A percentile compares a stretch with the other conserved stretches of the same genome.
Evolutionary conservation across 2,888 invertebrate species (phyloP).

Genomic region (Linnaemya vulpina): DNA sequence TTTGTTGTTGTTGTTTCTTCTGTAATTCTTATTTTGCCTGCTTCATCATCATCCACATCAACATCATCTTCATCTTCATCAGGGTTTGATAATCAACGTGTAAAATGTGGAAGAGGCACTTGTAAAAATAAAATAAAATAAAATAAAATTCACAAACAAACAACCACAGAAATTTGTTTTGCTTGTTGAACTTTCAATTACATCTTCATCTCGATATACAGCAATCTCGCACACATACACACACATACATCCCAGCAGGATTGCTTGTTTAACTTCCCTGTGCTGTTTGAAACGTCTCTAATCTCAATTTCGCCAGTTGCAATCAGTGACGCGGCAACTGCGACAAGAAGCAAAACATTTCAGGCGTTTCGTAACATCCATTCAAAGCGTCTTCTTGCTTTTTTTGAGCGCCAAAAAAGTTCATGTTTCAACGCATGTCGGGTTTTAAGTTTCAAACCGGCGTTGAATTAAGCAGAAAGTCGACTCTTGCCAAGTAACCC

Average conservation of each 20-base stretch:
- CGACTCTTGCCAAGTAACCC: neutral
- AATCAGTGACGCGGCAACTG: constrained; percentile 59
- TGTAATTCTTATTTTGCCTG: constrained; percentile 17
- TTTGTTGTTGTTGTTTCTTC: too few relatives aligned
- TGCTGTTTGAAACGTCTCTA: constrained; percentile 46
- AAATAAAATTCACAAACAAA: constrained; percentile 8
- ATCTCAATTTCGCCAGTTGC: constrained; percentile 51
- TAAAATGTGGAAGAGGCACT: constrained; percentile 57
- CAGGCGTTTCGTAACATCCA: neutral
- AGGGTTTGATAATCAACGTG: constrained; percentile 55
- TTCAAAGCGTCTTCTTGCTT: constrained; percentile 6
- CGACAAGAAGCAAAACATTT: neutral
- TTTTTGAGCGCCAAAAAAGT: neutral
- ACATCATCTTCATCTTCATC: constrained; percentile 8
- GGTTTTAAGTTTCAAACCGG: constrained; percentile 39
- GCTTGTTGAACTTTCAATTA: constrained; percentile 67
- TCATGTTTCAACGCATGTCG: constrained; percentile 33
- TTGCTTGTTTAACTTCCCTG: neutral
- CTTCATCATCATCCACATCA: constrained; percentile 22
- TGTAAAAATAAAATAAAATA: constrained; percentile 13
- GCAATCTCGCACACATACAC: neutral
- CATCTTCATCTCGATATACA: constrained; percentile 43
- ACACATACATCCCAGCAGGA: neutral
- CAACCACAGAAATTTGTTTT: constrained; percentile 57
- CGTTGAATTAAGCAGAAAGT: neutral